Conservation (phyloP, 2,797 vertebrate species). For the Sorex maritimensis region DNA sequence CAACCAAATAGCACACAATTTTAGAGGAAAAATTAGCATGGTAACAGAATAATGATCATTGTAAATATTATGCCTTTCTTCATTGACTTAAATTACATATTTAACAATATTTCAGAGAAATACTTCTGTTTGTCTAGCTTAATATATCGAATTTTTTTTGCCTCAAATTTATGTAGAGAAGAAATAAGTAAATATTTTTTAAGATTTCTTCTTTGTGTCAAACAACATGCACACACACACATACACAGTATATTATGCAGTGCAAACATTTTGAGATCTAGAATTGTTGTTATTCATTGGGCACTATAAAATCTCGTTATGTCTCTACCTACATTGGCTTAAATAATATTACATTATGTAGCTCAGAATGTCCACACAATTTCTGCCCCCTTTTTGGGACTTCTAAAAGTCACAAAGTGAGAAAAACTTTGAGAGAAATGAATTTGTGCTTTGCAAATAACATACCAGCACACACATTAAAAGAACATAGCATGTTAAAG, state of each 20-base stretch:
- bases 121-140: slow-evolving; percentile 64
- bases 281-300: slow-evolving; percentile 32
- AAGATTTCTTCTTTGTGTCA: neutral
- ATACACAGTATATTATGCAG: neutral
- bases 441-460: slow-evolving; percentile 56
- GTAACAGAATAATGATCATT: slow-evolving; percentile 63
- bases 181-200: slow-evolving; percentile 49
- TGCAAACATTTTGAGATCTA: neutral
- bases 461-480: slow-evolving; percentile 27
- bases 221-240: too few species aligned
- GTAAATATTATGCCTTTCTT: slow-evolving; percentile 67
- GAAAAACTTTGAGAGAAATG: neutral
- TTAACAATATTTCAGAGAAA: slow-evolving; percentile 68
- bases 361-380: slow-evolving; percentile 16
- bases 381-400: neutral
- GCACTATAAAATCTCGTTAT: slow-evolving; percentile 38
- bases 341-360: neutral
- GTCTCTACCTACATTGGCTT: neutral
- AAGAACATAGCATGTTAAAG: neutral
- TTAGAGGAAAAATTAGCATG: slow-evolving; percentile 62
- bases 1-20: slow-evolving; percentile 72
- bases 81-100: slow-evolving; percentile 71
- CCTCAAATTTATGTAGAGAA: slow-evolving; percentile 54
- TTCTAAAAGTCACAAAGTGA: neutral
- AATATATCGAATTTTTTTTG: slow-evolving; percentile 59